Evolutionary conservation across 1,140 invertebrate genomes (phyloP).

Genomic region (Papilio xuthus): DNA sequence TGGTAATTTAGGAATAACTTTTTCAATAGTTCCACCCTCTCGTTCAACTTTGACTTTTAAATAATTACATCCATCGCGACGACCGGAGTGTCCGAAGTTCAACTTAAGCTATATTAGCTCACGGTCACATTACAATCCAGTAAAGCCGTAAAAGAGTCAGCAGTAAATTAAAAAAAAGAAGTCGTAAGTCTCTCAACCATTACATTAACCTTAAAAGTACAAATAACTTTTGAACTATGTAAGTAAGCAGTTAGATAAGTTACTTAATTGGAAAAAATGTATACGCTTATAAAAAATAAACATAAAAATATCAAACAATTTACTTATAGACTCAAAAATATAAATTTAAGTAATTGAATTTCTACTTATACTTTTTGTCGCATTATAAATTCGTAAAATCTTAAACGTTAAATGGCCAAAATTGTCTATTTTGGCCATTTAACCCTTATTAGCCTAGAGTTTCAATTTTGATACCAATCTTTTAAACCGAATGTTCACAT

Average conservation of each 20-base stretch:
- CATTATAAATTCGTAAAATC: background rate
- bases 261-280: too few species aligned
- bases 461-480: too few species aligned
- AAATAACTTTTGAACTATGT: background rate
- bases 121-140: conserved; percentile 4
- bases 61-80: background rate
- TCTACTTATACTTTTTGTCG: background rate
- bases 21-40: background rate
- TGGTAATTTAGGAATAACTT: background rate
- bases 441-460: too few species aligned
- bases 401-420: too few species aligned
- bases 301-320: too few species aligned
- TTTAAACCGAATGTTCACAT: too few species aligned
- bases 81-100: background rate
- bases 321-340: too few species aligned
- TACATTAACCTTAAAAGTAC: conserved; percentile 3
- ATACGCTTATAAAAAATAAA: too few species aligned
- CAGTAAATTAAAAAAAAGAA: conserved; percentile 2
- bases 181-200: background rate
- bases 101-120: background rate
- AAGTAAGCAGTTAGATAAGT: background rate
- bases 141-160: background rate
- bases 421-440: too few species aligned
- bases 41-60: background rate
- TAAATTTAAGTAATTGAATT: too few species aligned